A percentile compares a stretch with the other conserved stretches of the same genome.
Evolutionary conservation across 2,113 vertebrate species (phyloP).

Genomic region (Scytalopus superciliaris): DNA sequence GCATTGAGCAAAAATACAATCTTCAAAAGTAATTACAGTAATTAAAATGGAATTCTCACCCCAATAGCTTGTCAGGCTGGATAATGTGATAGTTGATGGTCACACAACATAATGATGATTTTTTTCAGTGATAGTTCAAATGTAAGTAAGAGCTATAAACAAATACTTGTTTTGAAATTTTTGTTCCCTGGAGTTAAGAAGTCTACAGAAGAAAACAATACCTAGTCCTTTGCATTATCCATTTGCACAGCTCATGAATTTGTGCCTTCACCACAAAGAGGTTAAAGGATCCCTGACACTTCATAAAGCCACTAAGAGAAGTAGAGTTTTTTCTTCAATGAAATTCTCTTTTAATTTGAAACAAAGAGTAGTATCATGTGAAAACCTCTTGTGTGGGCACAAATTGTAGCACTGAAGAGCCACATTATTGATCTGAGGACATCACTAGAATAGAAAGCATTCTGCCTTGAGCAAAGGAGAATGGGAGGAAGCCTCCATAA

Average conservation of each 20-base stretch:
- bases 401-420: background rate
- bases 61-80: background rate
- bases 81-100: slow-evolving; percentile 4
- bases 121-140: slow-evolving; percentile 6
- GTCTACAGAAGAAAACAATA: background rate
- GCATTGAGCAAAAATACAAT: background rate
- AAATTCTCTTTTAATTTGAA: background rate
- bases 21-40: background rate
- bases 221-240: background rate
- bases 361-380: background rate
- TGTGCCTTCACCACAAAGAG: background rate
- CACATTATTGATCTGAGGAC: background rate
- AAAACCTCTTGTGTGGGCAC: background rate
- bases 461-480: background rate
- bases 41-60: background rate
- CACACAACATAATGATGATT: background rate
- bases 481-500: background rate
- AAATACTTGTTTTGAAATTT: background rate
- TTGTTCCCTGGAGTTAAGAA: background rate
- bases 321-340: background rate
- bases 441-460: background rate
- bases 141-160: background rate
- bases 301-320: background rate
- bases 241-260: background rate
- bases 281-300: background rate